Evolutionary conservation across 1,140 invertebrate genomes (phyloP).

Genomic region (Lepidurus arcticus): DNA sequence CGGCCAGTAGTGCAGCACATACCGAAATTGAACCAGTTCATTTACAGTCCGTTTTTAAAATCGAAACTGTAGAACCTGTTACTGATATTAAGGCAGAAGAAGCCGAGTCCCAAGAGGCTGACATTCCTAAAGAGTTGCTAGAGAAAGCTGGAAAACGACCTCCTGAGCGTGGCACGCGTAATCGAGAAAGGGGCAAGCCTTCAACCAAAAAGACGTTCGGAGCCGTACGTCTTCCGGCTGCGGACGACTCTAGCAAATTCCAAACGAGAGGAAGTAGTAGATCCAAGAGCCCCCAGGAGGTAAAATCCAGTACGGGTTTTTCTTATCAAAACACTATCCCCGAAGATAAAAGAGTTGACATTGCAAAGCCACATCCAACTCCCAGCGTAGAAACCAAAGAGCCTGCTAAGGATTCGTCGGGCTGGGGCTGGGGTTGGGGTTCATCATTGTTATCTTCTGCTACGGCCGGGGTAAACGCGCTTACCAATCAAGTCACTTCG

Average conservation of each 20-base stretch:
- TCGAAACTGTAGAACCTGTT: background rate
- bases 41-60: background rate
- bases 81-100: background rate
- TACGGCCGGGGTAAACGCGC: slow-evolving; percentile 60
- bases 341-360: background rate
- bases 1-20: background rate
- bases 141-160: background rate
- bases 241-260: background rate
- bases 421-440: slow-evolving; percentile 59
- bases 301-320: too few relatives aligned
- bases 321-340: too few relatives aligned
- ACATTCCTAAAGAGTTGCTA: background rate
- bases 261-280: too few relatives aligned
- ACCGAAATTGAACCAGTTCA: background rate
- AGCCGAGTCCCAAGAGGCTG: background rate
- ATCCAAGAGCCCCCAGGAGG: too few relatives aligned
- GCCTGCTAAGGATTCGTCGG: slow-evolving; percentile 48
- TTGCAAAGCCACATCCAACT: background rate
- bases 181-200: background rate
- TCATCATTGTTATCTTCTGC: slow-evolving; percentile 66
- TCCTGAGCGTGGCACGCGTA: background rate
- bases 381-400: slow-evolving; percentile 26
- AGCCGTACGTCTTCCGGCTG: background rate
- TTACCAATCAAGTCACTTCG: slow-evolving; percentile 65
- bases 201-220: background rate